These are phyloP conservation scores for Zootoca vivipara DNA, from an alignment of 2,113 vertebrate genomes.

Conservation along the genomic window DNA sequence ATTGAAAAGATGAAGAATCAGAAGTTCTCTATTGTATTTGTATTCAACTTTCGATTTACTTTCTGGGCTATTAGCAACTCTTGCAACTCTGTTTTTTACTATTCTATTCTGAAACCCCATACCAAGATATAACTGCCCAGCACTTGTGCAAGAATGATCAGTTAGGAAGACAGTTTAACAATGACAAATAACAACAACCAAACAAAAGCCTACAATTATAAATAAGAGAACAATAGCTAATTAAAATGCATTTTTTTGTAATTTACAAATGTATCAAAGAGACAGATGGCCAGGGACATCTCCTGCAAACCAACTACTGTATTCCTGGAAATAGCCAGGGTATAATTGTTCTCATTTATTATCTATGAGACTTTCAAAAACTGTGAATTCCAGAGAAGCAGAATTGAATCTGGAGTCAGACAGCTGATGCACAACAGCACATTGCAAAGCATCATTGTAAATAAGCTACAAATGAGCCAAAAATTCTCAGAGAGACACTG, in stretches of 20 bases:
- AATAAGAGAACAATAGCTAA: neutral
- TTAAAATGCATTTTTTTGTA: neutral
- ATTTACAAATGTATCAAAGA: conserved; percentile 2
- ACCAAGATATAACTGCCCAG: neutral
- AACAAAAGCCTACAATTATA: neutral
- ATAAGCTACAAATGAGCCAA: neutral
- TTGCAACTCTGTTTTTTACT: neutral
- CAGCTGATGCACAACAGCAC: neutral
- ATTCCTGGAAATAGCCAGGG: neutral
- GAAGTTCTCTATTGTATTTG: neutral
- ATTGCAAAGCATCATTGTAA: neutral
- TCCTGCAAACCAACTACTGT: neutral
- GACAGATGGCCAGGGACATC: neutral
- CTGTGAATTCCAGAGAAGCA: neutral
- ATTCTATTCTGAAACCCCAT: neutral
- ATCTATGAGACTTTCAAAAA: neutral
- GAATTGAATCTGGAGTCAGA: neutral
- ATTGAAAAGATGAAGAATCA: no score
- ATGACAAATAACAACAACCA: neutral
- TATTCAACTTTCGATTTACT: neutral
- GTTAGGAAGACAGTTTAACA: neutral
- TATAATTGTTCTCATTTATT: neutral
- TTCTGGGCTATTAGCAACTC: no score
- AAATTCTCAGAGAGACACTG: neutral
- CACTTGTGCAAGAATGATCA: neutral